Base-by-base conservation (phyloP, 2,113 vertebrate species). In the Gyps fulvus region DNA sequence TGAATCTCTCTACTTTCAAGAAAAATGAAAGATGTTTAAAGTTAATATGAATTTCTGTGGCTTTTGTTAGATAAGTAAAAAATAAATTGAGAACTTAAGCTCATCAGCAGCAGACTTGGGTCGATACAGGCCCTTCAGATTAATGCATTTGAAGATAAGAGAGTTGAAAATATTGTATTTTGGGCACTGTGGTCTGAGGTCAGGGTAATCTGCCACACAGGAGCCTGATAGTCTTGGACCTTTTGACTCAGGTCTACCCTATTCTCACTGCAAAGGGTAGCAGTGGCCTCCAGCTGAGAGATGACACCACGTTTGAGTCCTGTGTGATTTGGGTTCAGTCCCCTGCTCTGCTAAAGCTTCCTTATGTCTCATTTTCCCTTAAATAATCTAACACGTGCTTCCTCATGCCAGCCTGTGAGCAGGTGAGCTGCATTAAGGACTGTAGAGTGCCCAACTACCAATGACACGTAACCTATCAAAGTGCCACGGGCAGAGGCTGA, bases 21-120 rank as follows among this genome's bases (percentile, higher is more conserved):
- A 36, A 90, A 78, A 92, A 73, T 71, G 63, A 77, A 91, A 93
- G 72, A 50, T 69, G 34, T 87, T 87, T 95, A 70, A 84, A 73
- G 18, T 73, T 63, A 82, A 52, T 20, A 54, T 62, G 54, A 76
- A 52, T 85, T 89, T 92, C 65, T 81, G 72, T 52, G 19, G 34
- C 10, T 67, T 83, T 87, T 57, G 29, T 87, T 74, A 87, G 72
- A 62, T 83, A 87, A 91, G 55, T 66, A n/a, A 69, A 93, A 83
- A n/a, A 40, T 22, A 66, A 52, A 59, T 73, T 6, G 34, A 61
- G 65, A 59, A 49, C 50, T 74, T 92, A 73, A 74, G 36, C 78
- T 74, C 59, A 82, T 2, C 55, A 77, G 7, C 43, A 83, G 16
- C 42, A 86, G 74, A 36, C 66, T 45, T 81, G 45, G 16, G 32